phyloP scores from a whole-genome alignment of 2,797 vertebrate genomes.

The Clamator glandarius region DNA sequence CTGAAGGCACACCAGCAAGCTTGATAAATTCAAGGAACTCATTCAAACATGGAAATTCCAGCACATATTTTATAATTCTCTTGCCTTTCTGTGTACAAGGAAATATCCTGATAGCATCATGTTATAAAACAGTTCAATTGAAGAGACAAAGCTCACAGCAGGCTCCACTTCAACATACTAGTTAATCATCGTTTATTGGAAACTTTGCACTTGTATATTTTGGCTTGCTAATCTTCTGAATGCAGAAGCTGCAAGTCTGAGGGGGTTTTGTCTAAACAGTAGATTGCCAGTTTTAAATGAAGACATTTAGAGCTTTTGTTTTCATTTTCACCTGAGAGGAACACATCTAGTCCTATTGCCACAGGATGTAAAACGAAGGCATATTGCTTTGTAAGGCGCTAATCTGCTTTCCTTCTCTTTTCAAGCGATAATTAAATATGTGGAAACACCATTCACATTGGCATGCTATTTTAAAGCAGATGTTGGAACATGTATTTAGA shows the following conservation, averaged over 20 bases:
- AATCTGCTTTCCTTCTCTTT: background rate
- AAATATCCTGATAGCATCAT: background rate
- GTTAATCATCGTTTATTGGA: background rate
- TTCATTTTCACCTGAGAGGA: background rate
- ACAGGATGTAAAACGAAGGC: background rate
- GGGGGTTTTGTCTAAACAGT: background rate
- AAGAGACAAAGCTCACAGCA: slow-evolving; percentile 5
- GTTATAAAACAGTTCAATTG: background rate
- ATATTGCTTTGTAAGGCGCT: background rate
- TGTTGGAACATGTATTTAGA: background rate
- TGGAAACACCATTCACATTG: background rate
- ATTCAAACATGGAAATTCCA: background rate
- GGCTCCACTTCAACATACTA: background rate
- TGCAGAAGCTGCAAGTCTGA: background rate
- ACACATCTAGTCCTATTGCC: background rate
- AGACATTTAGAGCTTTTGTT: background rate
- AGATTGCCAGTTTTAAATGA: slow-evolving; percentile 14
- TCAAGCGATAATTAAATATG: background rate
- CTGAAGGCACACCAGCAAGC: background rate
- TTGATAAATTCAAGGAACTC: slow-evolving; percentile 33
- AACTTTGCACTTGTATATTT: background rate
- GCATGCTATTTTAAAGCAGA: slow-evolving; percentile 3
- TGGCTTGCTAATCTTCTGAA: background rate
- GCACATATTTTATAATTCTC: background rate
- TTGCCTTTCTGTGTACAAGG: background rate